Base-by-base conservation (phyloP, 1,140 invertebrate genomes). In the Neuroterus valhalla region DNA sequence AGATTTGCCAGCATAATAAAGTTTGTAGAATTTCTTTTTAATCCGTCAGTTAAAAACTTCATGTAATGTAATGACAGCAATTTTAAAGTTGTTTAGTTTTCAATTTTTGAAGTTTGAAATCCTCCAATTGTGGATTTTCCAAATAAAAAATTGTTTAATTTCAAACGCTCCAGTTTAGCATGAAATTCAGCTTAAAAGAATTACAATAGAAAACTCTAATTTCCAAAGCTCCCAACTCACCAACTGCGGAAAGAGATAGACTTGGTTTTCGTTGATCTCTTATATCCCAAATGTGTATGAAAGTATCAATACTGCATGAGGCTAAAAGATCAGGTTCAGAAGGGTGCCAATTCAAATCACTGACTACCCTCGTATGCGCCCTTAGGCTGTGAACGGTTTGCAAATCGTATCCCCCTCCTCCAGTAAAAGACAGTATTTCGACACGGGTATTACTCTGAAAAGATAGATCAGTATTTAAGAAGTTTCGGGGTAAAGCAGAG, bases 221-320 rank as follows among this genome's bases (percentile, higher is more conserved):
- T 8, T 38, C 10, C 5, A 38, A 38, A 6, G 31, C 31, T 38
- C 10, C 31, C 31, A 50, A 81, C 90, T 89, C 90, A 94, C 93
- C 93, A 81, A 96, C 93, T 71, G 95, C 94, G 81, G 95, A 96
- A 42, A 98, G 90, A 43, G 96, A 96, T 23, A 95, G 85, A 15
- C 93, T 91, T 38, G 97, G 97, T 86, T 95, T 94, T 74, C 95
- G 91, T 5, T 95, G 90, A 89, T 98, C 97, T 85, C 96, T 91
- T 11, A 98, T 91, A 85, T 98, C 97, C 97, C 97, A 98, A 50
- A 99, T 92, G 87, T 98, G 94, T 69, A 97, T 97, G 84, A 95
- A 98, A 52, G 96, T 97, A 86, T 99, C 97, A 45, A 97, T 96
- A 23, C 97, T 98, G 84, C 96, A 98, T 43, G 96, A 97, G 12